phyloP scores from a whole-genome alignment of 2,888 invertebrate genomes.

The Notodonta ziczac region DNA sequence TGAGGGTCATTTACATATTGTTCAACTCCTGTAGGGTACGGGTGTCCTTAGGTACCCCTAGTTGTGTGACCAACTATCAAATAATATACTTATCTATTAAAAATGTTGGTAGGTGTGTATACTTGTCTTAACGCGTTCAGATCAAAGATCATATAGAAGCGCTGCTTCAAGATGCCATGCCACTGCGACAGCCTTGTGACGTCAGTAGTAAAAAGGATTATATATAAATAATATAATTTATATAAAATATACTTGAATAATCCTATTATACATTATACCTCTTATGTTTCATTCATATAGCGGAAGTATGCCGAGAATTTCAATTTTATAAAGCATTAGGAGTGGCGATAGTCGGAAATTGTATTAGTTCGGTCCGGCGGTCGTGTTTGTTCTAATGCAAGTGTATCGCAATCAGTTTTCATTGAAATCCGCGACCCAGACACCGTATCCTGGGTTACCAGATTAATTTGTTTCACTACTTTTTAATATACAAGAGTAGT shows the following conservation, averaged over 20 bases:
- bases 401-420: constrained; percentile 21
- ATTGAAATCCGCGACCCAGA: neutral
- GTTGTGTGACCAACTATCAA: too few relatives aligned
- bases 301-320: neutral
- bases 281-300: neutral
- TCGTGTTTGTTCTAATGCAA: constrained; percentile 38
- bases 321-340: neutral
- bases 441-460: neutral
- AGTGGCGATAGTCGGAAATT: constrained; percentile 13
- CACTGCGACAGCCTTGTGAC: too few relatives aligned
- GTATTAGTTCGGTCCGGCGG: constrained; percentile 20
- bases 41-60: neutral
- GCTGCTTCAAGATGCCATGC: too few relatives aligned
- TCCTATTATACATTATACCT: neutral
- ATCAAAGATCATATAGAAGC: too few relatives aligned
- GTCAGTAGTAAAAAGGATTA: too few relatives aligned
- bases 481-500: too few relatives aligned
- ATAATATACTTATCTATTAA: too few relatives aligned
- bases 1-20: neutral
- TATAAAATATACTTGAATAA: neutral
- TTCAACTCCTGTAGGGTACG: too few relatives aligned
- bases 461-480: too few relatives aligned
- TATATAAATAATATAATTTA: too few relatives aligned
- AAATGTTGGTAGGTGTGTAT: too few relatives aligned
- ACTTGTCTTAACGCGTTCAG: too few relatives aligned